Evolutionary conservation across 2,113 vertebrate species (phyloP).

Genomic region (Eira barbara): DNA sequence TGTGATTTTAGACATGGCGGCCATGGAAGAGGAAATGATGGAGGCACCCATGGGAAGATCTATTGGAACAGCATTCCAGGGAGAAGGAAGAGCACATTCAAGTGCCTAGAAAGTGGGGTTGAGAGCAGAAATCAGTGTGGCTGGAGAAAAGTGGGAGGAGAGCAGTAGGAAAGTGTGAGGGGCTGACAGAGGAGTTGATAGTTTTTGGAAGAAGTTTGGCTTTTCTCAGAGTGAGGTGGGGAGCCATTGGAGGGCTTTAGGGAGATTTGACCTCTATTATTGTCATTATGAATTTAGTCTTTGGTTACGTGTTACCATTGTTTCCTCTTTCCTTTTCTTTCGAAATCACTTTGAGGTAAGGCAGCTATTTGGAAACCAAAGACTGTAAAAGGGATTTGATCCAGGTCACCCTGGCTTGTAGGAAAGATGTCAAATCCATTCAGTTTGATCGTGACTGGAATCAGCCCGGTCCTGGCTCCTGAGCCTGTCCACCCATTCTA

Average conservation of each 20-base stretch:
- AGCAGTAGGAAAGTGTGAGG: neutral
- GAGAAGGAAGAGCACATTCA: neutral
- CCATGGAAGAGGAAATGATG: neutral
- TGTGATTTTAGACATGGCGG: neutral
- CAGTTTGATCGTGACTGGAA: too few species aligned
- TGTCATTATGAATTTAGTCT: too few species aligned
- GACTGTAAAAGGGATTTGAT: neutral
- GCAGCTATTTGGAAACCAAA: neutral
- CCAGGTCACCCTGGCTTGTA: neutral
- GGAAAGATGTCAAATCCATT: neutral
- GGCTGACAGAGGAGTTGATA: rapidly evolving
- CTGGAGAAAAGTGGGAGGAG: neutral
- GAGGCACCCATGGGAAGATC: rapidly evolving
- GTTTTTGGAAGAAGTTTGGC: neutral
- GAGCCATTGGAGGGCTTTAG: neutral
- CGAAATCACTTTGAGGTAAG: neutral
- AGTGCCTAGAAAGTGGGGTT: neutral
- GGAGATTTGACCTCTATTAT: neutral
- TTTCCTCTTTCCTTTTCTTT: neutral
- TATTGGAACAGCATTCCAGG: neutral
- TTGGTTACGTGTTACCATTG: rapidly evolving
- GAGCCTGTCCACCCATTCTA: neutral
- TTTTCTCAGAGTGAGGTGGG: neutral
- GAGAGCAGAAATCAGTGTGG: neutral
- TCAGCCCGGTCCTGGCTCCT: rapidly evolving